These are phyloP conservation scores for Polypterus bichir DNA, from an alignment of 2,113 vertebrate species.

Conservation along the genomic window DNA sequence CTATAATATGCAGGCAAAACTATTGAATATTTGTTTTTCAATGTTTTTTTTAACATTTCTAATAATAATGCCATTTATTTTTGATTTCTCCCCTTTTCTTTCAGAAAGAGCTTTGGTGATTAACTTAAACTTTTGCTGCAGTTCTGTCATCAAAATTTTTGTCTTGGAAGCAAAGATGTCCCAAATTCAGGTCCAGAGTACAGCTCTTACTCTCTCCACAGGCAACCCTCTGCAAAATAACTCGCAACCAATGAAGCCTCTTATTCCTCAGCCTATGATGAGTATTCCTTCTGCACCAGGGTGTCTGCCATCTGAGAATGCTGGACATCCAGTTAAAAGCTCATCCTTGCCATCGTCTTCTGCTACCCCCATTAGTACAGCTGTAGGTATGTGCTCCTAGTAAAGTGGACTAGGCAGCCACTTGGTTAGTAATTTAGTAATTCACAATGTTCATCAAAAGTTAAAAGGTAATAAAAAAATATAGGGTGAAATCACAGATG, in stretches of 20 bases:
- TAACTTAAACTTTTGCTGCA: conserved; percentile 48
- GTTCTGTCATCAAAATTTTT: conserved; percentile 36
- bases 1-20: too few relatives aligned
- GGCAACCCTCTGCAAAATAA: conserved; percentile 63
- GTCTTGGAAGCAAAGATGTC: conserved; percentile 68
- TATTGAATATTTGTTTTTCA: too few relatives aligned
- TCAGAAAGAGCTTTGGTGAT: conserved; percentile 47
- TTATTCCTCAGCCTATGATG: conserved; percentile 67
- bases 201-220: conserved; percentile 49
- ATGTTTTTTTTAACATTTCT: too few relatives aligned
- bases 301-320: conserved; percentile 81
- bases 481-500: not conserved
- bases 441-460: not conserved
- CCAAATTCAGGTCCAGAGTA: conserved; percentile 81
- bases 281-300: conserved; percentile 77
- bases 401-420: conserved; percentile 9
- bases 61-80: too few relatives aligned
- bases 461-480: not conserved
- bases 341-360: conserved; percentile 85
- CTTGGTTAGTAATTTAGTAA: conserved; percentile 4
- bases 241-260: conserved; percentile 44
- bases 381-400: conserved; percentile 57
- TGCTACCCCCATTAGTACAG: conserved; percentile 71
- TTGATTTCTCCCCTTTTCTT: conserved; percentile 18
- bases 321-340: conserved; percentile 80